Conservation (phyloP, 53 echinoderm and acorn worm species). For the Apostichopus leukothele region DNA sequence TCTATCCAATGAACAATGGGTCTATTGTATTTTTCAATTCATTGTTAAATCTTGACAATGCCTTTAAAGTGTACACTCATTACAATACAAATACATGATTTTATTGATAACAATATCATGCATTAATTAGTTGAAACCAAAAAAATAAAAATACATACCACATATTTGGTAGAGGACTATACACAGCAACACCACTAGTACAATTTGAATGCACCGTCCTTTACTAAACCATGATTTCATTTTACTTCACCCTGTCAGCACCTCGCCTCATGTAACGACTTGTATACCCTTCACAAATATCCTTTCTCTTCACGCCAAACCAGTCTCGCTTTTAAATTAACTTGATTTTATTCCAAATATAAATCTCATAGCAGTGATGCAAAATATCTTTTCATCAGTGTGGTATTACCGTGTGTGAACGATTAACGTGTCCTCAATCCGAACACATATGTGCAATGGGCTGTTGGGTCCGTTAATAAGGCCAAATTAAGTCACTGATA, state of each 20-base stretch:
- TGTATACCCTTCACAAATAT: background rate
- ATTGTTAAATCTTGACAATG: too few relatives aligned
- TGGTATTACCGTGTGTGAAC: background rate
- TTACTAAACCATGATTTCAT: constrained; percentile 36
- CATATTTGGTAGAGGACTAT: constrained; percentile 14
- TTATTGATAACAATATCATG: too few relatives aligned
- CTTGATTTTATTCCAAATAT: constrained; percentile 10
- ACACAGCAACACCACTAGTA: constrained; percentile 32
- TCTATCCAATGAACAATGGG: too few relatives aligned
- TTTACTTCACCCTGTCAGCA: background rate
- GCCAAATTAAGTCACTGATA: constrained; percentile 40
- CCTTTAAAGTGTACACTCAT: too few relatives aligned
- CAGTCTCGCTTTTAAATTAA: background rate
- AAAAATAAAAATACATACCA: constrained; percentile 9
- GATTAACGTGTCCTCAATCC: background rate
- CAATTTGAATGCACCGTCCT: constrained; percentile 21
- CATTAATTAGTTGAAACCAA: too few relatives aligned
- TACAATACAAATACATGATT: too few relatives aligned
- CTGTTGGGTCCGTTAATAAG: constrained; percentile 9
- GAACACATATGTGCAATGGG: constrained; percentile 1
- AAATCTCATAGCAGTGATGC: background rate
- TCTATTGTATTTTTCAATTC: too few relatives aligned
- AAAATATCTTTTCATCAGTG: background rate
- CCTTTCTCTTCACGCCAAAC: background rate
- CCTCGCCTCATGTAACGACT: background rate